Conservation (phyloP, 2,113 vertebrate species). For the Lasiurus cinereus region DNA sequence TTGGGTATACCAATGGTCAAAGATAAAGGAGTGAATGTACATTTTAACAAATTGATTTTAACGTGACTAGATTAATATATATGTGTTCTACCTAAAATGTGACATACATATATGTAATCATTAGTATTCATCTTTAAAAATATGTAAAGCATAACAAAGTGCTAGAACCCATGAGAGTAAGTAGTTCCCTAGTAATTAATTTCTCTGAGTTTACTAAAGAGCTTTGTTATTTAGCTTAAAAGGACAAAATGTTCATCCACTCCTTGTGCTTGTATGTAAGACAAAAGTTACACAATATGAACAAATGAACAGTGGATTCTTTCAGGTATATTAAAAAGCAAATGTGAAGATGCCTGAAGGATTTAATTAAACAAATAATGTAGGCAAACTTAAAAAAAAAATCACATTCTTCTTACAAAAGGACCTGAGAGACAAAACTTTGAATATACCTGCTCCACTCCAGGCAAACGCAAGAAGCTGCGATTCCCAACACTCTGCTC, state of each 20-base stretch:
- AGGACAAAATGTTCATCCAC: neutral
- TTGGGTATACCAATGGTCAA: neutral
- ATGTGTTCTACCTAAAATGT: neutral
- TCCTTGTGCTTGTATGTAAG: neutral
- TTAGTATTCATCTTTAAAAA: neutral
- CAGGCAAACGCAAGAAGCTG: neutral
- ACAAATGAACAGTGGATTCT: neutral
- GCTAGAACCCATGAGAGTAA: neutral
- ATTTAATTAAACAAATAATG: neutral
- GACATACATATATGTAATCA: neutral
- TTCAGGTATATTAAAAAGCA: neutral
- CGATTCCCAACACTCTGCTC: no score
- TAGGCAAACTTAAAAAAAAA: neutral
- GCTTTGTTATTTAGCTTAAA: neutral
- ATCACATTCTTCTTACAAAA: neutral
- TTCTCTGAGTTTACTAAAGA: neutral
- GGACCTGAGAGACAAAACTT: neutral
- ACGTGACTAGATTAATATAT: neutral
- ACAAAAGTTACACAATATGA: neutral
- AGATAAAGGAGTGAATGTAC: neutral
- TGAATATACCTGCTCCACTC: neutral
- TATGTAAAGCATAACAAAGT: neutral
- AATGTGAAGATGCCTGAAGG: neutral
- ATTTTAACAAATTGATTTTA: slow-evolving; percentile 14
- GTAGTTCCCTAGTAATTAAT: neutral